Evolutionary conservation across 2,797 vertebrate genomes (phyloP), one percentile per base, ranked within the genome.

Genomic region (Anabacerthia variegaticeps): DNA sequence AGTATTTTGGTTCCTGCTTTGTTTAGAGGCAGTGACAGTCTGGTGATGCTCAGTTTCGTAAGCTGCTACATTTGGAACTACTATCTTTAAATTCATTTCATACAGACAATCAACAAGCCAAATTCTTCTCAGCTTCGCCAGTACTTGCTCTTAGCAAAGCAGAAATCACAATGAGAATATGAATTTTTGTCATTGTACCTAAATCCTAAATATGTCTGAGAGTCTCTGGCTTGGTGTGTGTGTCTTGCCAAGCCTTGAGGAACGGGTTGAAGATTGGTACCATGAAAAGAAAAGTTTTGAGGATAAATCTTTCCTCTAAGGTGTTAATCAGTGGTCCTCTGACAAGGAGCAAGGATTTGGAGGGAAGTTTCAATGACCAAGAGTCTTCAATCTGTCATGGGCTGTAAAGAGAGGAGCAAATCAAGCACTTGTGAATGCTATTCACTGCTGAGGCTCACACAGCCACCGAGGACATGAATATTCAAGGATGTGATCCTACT

Each of bases 11-110:
- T 56, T 51, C 30, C 39, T 73, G 43, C 48, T 88, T 82, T 85
- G 32, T 73, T 94, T 71, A 79, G 54, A 78, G 24, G 28, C n/a
- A 41, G 20, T 18, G 59, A 34, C 71, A 79, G 62, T 55, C 84
- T 83, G 59, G 71, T 82, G 67, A 67, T 85, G 54, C 67, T 67
- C 51, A 28, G 61, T 83, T 96, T 93, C 56, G n/a, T 85, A 65
- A 74, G 41, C 49, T 36, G 37, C 68, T 83, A 14, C 77, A 49
- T 67, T 94, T 92, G 72, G 68, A 85, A 39, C 15, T 44, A 30
- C 81, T 79, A 48, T 52, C 24, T 92, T 89, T 79, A 73, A 76
- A 66, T 63, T 62, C 7, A 23, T 63, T 94, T 93, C 30, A 36
- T 84, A 34, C 30, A 59, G 61, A 63, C 46, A 63, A 14, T 46